phyloP scores from a whole-genome alignment of 1,140 invertebrate species.

The Orius laevigatus region DNA sequence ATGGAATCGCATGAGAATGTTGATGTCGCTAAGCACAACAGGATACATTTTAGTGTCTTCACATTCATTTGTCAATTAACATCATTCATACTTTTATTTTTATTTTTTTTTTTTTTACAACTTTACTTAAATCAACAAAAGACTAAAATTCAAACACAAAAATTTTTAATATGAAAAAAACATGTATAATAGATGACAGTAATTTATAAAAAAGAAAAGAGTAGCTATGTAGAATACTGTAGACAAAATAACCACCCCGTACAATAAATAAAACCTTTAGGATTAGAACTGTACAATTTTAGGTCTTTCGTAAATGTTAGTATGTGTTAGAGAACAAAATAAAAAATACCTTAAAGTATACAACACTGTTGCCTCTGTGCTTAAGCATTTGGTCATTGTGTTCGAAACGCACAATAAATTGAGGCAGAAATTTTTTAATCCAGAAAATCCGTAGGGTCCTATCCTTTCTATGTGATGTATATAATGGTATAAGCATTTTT shows the following conservation, averaged over 20 bases:
- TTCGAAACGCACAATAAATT: no score
- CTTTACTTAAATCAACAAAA: no score
- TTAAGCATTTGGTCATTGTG: no score
- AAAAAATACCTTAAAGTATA: no score
- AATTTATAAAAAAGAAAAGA: conserved; percentile 5
- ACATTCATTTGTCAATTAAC: neutral
- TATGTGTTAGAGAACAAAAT: conserved; percentile 5
- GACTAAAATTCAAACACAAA: neutral
- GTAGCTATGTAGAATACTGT: conserved; percentile 5
- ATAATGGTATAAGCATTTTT: no score
- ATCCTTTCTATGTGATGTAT: no score
- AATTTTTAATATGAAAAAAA: neutral
- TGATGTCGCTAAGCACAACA: neutral
- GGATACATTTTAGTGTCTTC: neutral
- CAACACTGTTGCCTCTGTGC: no score
- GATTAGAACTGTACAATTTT: conserved; percentile 8
- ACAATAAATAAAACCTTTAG: conserved; percentile 4
- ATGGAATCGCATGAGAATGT: neutral
- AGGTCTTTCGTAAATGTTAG: conserved; percentile 11
- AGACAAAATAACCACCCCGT: conserved; percentile 8
- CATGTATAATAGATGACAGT: conserved; percentile 10
- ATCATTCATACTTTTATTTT: neutral
- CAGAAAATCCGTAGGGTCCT: no score
- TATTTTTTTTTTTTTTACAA: no score
- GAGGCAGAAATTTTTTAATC: no score